Evolutionary conservation across 2,888 invertebrate genomes (phyloP).

Genomic region (Oligia latruncula): DNA sequence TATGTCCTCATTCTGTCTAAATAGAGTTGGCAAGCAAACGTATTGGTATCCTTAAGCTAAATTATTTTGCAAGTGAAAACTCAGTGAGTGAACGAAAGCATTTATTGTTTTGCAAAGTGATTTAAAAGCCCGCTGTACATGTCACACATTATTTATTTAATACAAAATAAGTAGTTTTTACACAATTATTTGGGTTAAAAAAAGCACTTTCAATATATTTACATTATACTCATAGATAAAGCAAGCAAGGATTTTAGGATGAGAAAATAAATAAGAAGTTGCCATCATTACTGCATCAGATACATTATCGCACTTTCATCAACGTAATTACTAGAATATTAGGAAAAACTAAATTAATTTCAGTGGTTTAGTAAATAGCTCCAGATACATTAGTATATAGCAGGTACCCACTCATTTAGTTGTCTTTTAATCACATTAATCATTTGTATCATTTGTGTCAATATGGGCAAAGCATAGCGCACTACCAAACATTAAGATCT

Average conservation of each 20-base stretch:
- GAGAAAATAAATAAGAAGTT: neutral
- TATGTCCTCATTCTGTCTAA: slow-evolving; percentile 6
- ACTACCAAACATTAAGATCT: too few species aligned
- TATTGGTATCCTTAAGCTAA: slow-evolving; percentile 32
- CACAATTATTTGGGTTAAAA: neutral
- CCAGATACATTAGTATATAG: neutral
- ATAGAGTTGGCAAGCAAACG: slow-evolving; percentile 32
- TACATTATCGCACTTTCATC: neutral
- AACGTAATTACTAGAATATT: neutral
- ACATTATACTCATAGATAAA: neutral
- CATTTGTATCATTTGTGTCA: too few species aligned
- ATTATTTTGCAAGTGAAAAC: slow-evolving; percentile 46
- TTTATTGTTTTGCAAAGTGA: slow-evolving; percentile 55
- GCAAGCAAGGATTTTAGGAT: neutral
- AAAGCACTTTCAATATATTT: neutral
- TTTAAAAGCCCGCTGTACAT: slow-evolving; percentile 60
- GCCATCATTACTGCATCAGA: neutral
- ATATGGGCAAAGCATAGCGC: too few species aligned
- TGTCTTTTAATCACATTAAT: too few species aligned
- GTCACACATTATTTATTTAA: neutral
- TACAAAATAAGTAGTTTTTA: neutral
- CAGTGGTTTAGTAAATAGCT: neutral
- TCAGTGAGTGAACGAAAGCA: slow-evolving; percentile 61
- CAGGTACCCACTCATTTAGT: too few species aligned
- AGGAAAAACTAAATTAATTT: neutral